phyloP scores from a whole-genome alignment of 1,140 invertebrate genomes.

The Caenorhabditis latens region DNA sequence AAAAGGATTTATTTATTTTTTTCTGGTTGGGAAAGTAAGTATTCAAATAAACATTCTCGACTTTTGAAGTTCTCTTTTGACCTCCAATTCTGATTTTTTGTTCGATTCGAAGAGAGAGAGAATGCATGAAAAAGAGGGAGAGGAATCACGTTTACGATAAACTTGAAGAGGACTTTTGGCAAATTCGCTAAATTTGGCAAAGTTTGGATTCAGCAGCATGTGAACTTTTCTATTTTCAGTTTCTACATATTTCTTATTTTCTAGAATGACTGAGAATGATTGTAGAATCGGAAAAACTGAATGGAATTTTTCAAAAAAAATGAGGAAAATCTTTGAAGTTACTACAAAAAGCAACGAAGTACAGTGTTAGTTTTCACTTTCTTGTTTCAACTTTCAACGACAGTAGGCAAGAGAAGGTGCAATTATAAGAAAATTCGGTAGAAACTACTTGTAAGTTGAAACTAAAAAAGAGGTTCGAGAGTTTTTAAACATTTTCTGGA shows the following conservation, averaged over 20 bases:
- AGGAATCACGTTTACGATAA: not conserved
- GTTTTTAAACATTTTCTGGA: not conserved
- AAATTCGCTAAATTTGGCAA: constrained; percentile 26
- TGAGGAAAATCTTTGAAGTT: too few relatives aligned
- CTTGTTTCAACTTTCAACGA: not conserved
- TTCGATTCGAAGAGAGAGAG: not conserved
- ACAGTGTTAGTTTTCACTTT: constrained; percentile 5
- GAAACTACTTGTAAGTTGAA: not conserved
- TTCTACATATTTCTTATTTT: not conserved
- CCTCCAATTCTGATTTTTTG: constrained; percentile 3
- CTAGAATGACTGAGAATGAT: not conserved
- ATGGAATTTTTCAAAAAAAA: too few relatives aligned
- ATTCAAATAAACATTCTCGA: not conserved
- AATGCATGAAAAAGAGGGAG: not conserved
- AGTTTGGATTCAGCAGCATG: not conserved
- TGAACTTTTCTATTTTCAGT: not conserved
- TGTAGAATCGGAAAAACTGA: too few relatives aligned
- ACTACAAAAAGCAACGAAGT: not conserved
- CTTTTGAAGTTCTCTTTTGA: constrained; percentile 29
- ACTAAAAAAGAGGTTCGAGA: not conserved
- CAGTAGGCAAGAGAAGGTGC: not conserved
- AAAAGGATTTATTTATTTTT: not conserved
- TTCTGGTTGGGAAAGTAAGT: not conserved
- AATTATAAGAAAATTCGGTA: not conserved
- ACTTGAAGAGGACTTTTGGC: not conserved